Evolutionary conservation across 2,113 vertebrate species (phyloP).

Genomic region (Platysternon megacephalum): DNA sequence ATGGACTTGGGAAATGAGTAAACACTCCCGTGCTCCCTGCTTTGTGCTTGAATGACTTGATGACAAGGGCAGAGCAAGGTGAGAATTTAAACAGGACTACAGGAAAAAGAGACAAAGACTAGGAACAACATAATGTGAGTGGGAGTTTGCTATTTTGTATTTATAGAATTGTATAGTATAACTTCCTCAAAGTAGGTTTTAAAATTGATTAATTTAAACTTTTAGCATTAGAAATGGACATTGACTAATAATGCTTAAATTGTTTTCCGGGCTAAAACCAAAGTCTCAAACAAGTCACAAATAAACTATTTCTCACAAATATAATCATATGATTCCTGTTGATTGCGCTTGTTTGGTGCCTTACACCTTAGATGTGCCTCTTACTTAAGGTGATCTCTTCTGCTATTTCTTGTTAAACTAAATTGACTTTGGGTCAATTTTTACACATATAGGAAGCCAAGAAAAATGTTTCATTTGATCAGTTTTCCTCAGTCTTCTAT

Average conservation of each 20-base stretch:
- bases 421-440: not conserved
- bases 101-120: conserved; percentile 83
- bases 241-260: not conserved
- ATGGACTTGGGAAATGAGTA: conserved; percentile 99
- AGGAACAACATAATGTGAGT: conserved; percentile 74
- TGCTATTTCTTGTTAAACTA: not conserved
- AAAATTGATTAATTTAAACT: not conserved
- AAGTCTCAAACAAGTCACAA: rapidly evolving
- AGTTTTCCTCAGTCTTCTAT: not conserved
- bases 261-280: not conserved
- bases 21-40: conserved; percentile 99
- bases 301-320: not conserved
- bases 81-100: conserved; percentile 97
- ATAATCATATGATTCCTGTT: not conserved
- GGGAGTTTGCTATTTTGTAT: conserved; percentile 74
- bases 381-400: not conserved
- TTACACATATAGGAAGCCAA: rapidly evolving
- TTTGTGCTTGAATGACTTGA: conserved; percentile 99
- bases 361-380: not conserved
- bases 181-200: conserved; percentile 1
- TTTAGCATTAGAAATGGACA: not conserved
- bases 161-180: not conserved
- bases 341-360: rapidly evolving
- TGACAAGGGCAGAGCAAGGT: conserved; percentile 99
- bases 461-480: rapidly evolving